Base-by-base conservation (phyloP, 1,140 invertebrate genomes). In the Tribolium castaneum region DNA sequence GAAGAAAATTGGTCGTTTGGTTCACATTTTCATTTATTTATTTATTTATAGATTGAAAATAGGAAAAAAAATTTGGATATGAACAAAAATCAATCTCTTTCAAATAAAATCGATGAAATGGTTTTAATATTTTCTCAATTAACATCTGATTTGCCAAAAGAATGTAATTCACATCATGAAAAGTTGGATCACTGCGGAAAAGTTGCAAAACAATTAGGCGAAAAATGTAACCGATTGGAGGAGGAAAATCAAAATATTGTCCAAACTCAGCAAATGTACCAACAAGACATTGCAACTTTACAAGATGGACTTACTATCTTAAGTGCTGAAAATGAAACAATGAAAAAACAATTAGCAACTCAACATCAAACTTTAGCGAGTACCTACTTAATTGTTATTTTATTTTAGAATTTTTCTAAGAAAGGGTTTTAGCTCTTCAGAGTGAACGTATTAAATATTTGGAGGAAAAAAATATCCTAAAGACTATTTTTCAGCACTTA, bases 381-480 rank as follows among this genome's bases (percentile, higher is more conserved):
- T 82, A 77, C 76, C 25, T 62, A 59, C 22, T 10, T n/a, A n/a
- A 9, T 19, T 19, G 14, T n/a, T 52, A 50, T 14, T 35, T 19
- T 10, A 56, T 12, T 19, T 12, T 6, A 6, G 14, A 1, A 6
- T 10, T 3, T 74, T 0, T 75, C 22, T 56, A 35, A 59, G 14
- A 22, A 22, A 9, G 1, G 56, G 35, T 75, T 56, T 22, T 30
- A 82, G 84, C 82, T 6, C 54, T 86, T 10, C 81, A 85, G 74
- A 81, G 52, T 14, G 84, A 86, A 80, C 56, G 84, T 52, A 78
- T 79, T 70, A 81, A 80, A 45, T 82, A 85, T 78, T 78, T 85
- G 50, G 82, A 84, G 73, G 85, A 86, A 70, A 83, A 84, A 73
- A 82, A 71, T 16, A 73, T 85, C 9, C 56, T 86, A 52, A 85